Conservation (phyloP, 2,888 invertebrate genomes). For the Tipula helvola region DNA sequence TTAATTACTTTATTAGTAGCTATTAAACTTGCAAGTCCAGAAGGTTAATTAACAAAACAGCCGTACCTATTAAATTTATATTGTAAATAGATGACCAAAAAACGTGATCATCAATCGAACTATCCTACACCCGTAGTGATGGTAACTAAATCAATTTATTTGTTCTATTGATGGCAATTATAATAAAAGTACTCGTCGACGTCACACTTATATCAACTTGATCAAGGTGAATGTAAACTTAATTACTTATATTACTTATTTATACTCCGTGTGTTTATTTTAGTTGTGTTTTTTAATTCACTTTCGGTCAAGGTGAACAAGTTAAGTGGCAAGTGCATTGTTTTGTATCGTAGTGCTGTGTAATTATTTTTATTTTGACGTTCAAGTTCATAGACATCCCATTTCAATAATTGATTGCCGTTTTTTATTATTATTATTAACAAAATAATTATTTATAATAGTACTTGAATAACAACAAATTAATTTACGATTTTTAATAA, state of each 20-base stretch:
- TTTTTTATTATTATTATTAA: not conserved
- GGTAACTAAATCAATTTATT: not conserved
- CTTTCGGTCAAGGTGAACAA: not conserved
- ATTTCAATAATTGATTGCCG: not conserved
- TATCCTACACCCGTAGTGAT: not conserved
- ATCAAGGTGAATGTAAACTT: not conserved
- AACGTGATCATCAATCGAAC: not conserved
- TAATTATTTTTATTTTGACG: not conserved
- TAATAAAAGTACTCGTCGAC: not conserved
- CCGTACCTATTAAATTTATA: not conserved
- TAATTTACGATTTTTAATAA: not conserved
- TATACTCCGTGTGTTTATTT: not conserved
- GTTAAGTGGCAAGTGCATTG: not conserved
- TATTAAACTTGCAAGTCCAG: not conserved
- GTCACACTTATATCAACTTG: not conserved
- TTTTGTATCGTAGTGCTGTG: not conserved
- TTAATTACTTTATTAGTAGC: not conserved
- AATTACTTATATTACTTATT: not conserved
- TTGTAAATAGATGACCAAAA: not conserved
- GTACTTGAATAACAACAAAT: not conserved
- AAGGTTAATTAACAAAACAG: not conserved
- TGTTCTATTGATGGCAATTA: not conserved
- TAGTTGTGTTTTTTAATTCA: not conserved
- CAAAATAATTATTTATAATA: not conserved
- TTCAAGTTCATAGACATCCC: not conserved